A percentile compares a stretch with the other conserved stretches of the same genome.
These are phyloP conservation scores for Sebastes matsubarae DNA, from an alignment of 2,797 vertebrate species.

Conservation along the genomic window DNA sequence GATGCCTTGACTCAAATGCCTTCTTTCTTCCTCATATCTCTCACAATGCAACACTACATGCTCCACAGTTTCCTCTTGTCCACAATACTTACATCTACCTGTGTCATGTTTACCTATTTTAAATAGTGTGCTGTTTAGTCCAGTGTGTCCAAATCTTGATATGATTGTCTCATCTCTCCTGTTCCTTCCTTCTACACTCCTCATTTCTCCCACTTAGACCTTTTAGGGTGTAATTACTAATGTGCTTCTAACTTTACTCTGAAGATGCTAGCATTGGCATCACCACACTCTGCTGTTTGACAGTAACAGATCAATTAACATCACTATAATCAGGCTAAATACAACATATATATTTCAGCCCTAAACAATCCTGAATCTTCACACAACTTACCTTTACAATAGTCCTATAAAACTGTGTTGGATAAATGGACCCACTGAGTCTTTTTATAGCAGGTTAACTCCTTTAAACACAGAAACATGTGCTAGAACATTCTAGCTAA, in stretches of 20 bases:
- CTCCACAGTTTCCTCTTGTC: too few relatives aligned
- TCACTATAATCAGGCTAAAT: rapidly evolving
- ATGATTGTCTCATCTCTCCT: too few relatives aligned
- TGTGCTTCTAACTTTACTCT: background rate
- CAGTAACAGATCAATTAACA: background rate
- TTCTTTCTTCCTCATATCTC: too few relatives aligned
- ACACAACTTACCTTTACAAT: constrained; percentile 29
- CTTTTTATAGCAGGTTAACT: background rate
- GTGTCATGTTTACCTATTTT: too few relatives aligned
- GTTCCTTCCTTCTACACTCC: too few relatives aligned
- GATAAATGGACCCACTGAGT: background rate
- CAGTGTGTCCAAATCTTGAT: too few relatives aligned
- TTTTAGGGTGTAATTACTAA: too few relatives aligned
- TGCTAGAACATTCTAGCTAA: constrained; percentile 73
- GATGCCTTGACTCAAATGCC: rapidly evolving
- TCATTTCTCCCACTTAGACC: too few relatives aligned
- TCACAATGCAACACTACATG: too few relatives aligned
- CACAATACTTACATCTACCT: too few relatives aligned
- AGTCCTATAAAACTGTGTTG: background rate
- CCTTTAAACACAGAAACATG: constrained; percentile 6
- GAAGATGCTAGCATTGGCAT: background rate
- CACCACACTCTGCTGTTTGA: too few relatives aligned
- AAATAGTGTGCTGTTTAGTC: too few relatives aligned
- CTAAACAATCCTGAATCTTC: background rate
- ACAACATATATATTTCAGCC: background rate